phyloP scores from a whole-genome alignment of 2,888 invertebrate species.

The Anodontia alba region DNA sequence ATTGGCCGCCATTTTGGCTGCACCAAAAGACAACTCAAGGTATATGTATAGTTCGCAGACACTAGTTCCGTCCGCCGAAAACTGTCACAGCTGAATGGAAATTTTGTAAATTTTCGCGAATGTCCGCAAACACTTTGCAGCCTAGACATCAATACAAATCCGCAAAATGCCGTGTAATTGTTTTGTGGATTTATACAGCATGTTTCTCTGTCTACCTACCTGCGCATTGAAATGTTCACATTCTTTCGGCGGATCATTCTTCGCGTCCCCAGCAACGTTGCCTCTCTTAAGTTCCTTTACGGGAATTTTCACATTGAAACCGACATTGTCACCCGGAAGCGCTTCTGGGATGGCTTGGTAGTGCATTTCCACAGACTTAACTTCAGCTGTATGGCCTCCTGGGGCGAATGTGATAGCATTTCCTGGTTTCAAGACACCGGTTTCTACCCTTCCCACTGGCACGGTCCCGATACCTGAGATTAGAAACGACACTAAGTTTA shows the following conservation, averaged over 20 bases:
- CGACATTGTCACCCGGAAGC: conserved; percentile 97
- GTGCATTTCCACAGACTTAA: conserved; percentile 99
- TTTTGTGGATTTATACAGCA: too few species aligned
- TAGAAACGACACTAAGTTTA: too few species aligned
- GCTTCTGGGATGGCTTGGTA: conserved; percentile 99
- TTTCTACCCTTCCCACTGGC: conserved; percentile 99
- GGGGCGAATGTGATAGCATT: conserved; percentile 99
- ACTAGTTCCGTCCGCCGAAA: too few species aligned
- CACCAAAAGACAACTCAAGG: too few species aligned
- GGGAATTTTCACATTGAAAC: conserved; percentile 99
- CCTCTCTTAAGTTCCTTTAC: conserved; percentile 99
- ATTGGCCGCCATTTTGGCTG: too few species aligned
- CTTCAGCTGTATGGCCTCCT: conserved; percentile 91
- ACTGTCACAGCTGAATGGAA: too few species aligned
- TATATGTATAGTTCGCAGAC: too few species aligned
- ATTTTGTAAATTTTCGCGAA: too few species aligned
- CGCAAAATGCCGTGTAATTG: too few species aligned
- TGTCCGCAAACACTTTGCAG: too few species aligned
- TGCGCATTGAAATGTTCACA: conserved; percentile 82
- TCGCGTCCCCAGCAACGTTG: conserved; percentile 98
- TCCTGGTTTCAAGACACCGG: conserved; percentile 90
- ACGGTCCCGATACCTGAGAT: conserved; percentile 96
- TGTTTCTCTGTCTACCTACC: conserved; percentile 62
- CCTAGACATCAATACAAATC: too few species aligned
- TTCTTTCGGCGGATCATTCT: conserved; percentile 95